These are phyloP conservation scores for Takifugu bimaculatus DNA, from an alignment of 2,113 vertebrate species.

Conservation along the genomic window DNA sequence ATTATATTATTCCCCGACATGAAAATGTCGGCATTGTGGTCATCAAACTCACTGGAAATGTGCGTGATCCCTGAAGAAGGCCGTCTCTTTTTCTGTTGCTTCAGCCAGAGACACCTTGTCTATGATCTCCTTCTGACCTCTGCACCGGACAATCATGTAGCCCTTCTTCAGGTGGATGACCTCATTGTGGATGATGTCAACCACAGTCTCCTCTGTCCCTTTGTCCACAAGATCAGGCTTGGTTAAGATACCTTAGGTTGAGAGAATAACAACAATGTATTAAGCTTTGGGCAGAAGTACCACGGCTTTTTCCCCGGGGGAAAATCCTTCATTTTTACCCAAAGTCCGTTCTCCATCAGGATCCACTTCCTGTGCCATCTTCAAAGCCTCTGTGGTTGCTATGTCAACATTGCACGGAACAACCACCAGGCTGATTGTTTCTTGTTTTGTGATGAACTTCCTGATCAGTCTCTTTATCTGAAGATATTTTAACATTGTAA, in stretches of 20 bases:
- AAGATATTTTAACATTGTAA: constrained; percentile 1
- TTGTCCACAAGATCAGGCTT: constrained; percentile 88
- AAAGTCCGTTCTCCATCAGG: constrained; percentile 84
- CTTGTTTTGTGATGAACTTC: constrained; percentile 77
- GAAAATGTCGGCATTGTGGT: too few species aligned
- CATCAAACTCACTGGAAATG: constrained; percentile 71
- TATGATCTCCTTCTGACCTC: constrained; percentile 81
- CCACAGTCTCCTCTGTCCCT: constrained; percentile 75
- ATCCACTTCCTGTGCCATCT: constrained; percentile 88
- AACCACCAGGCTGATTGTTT: constrained; percentile 87
- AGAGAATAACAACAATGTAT: not conserved
- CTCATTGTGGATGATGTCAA: constrained; percentile 77
- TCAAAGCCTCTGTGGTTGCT: constrained; percentile 87
- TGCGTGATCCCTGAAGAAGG: constrained; percentile 77
- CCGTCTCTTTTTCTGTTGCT: constrained; percentile 75
- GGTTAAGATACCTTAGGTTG: constrained; percentile 81
- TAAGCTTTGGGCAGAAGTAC: too few species aligned
- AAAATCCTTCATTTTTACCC: constrained; percentile 53
- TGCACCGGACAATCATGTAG: constrained; percentile 88
- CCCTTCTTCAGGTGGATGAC: constrained; percentile 82
- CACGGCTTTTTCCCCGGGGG: too few species aligned
- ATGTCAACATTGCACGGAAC: constrained; percentile 89
- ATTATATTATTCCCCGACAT: too few species aligned
- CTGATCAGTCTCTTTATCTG: constrained; percentile 83
- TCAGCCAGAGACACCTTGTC: constrained; percentile 70